Percentiles rank a stretch among this genome's conserved stretches.
Evolutionary conservation across 2,113 vertebrate species (phyloP).

Genomic region (Ciconia maguari): DNA sequence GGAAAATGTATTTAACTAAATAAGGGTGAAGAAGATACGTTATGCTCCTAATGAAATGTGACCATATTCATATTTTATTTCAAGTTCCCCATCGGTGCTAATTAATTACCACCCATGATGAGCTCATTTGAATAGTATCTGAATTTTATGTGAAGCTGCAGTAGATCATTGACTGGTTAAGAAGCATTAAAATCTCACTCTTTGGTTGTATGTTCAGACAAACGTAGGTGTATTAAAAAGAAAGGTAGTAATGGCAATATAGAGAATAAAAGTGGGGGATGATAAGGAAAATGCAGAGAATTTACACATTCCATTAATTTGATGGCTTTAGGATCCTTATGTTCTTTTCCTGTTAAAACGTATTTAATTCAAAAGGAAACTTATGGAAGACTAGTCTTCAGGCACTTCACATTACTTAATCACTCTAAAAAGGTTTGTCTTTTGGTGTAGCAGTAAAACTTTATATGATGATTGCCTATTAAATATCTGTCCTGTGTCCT

Average conservation of each 20-base stretch:
- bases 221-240: background rate
- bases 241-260: background rate
- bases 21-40: background rate
- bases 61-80: conserved; percentile 27
- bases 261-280: conserved; percentile 12
- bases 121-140: background rate
- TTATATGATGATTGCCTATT: background rate
- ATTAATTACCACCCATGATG: conserved; percentile 52
- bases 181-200: conserved; percentile 34
- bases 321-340: conserved; percentile 1
- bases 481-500: background rate
- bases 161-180: conserved; percentile 44
- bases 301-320: conserved; percentile 34
- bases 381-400: background rate
- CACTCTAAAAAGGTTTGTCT: background rate
- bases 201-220: background rate
- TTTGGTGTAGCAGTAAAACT: background rate
- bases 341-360: conserved; percentile 28
- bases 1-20: conserved; percentile 14
- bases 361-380: conserved; percentile 6
- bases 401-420: conserved; percentile 18
- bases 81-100: background rate
- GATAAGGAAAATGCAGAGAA: background rate
- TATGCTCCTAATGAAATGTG: conserved; percentile 25
- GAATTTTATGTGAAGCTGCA: conserved; percentile 31